Conservation (phyloP, 2,888 invertebrate species). For the Congeria kusceri region DNA sequence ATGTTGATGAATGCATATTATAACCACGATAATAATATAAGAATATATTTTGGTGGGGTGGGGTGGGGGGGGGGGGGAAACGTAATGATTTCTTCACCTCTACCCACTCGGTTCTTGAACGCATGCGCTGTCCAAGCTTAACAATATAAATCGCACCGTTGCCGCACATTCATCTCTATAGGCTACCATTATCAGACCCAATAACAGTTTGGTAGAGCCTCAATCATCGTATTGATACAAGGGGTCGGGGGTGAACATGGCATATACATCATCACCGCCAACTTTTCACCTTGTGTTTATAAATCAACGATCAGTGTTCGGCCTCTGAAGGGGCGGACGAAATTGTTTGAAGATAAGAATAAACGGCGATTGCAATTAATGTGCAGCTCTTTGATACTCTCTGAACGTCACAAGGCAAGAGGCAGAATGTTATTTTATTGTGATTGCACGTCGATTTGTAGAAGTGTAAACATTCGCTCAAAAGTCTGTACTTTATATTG, state of each 20-base stretch:
- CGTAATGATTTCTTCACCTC: neutral
- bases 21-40: too few relatives aligned
- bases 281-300: constrained; percentile 58
- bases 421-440: neutral
- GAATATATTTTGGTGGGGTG: too few relatives aligned
- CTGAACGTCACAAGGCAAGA: too few relatives aligned
- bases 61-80: too few relatives aligned
- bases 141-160: neutral
- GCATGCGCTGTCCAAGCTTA: neutral
- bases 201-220: constrained; percentile 30
- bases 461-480: too few relatives aligned
- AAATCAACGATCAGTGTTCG: constrained; percentile 54
- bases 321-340: constrained; percentile 24
- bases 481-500: too few relatives aligned
- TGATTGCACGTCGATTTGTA: neutral
- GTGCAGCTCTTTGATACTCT: constrained; percentile 10
- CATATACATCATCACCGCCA: constrained; percentile 53
- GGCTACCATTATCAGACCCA: constrained; percentile 19
- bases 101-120: neutral
- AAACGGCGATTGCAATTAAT: constrained; percentile 51
- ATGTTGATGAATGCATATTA: too few relatives aligned
- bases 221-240: constrained; percentile 33
- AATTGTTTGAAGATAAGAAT: constrained; percentile 47
- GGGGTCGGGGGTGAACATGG: constrained; percentile 43
- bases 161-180: neutral